These are phyloP conservation scores for Silvanus unidentatus DNA, from an alignment of 2,888 invertebrate species.

Conservation along the genomic window DNA sequence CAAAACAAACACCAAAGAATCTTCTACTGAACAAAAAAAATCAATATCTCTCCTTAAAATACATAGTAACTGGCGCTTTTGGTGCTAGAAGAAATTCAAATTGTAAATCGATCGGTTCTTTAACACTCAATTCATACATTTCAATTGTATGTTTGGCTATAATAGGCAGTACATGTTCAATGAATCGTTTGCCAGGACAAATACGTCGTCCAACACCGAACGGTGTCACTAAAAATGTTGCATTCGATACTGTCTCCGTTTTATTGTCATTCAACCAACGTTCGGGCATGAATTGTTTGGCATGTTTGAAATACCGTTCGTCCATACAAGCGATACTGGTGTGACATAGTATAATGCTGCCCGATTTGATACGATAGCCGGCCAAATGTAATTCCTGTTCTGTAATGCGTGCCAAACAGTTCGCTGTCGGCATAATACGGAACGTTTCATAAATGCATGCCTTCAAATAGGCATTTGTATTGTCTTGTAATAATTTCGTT, in stretches of 20 bases:
- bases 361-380: constrained; percentile 63
- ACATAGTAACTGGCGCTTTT: constrained; percentile 64
- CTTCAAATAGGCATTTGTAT: constrained; percentile 57
- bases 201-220: constrained; percentile 76
- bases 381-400: constrained; percentile 66
- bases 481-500: constrained; percentile 54
- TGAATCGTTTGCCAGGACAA: constrained; percentile 81
- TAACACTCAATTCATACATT: constrained; percentile 62
- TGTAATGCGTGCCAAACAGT: constrained; percentile 69
- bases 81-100: constrained; percentile 80
- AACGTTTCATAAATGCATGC: constrained; percentile 77
- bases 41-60: constrained; percentile 54
- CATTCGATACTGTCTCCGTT: constrained; percentile 43
- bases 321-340: constrained; percentile 75
- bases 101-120: constrained; percentile 61
- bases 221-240: constrained; percentile 64
- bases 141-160: constrained; percentile 63
- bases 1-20: constrained; percentile 12
- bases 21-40: constrained; percentile 26
- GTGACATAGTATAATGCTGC: constrained; percentile 76
- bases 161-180: constrained; percentile 70
- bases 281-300: constrained; percentile 67
- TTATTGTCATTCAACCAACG: constrained; percentile 60
- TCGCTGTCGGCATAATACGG: constrained; percentile 69
- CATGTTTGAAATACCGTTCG: constrained; percentile 67